Conservation (phyloP, 2,888 invertebrate genomes). For the Drosophila meridionalis region DNA sequence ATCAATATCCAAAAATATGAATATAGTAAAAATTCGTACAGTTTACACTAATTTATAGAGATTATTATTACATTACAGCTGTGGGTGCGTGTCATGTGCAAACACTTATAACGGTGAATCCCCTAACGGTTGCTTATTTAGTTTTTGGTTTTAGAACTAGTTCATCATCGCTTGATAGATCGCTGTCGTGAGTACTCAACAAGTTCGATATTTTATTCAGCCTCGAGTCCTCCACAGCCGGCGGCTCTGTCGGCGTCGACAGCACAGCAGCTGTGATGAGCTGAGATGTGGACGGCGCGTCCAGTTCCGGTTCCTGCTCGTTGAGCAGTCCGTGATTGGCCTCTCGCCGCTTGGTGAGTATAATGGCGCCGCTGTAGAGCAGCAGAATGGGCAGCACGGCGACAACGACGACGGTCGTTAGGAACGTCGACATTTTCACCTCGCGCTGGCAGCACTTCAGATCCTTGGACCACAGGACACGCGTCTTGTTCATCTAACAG, state of each 20-base stretch:
- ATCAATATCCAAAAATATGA: not conserved
- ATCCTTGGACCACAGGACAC: slow-evolving; percentile 77
- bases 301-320: slow-evolving; percentile 53
- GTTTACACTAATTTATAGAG: slow-evolving; percentile 1
- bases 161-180: slow-evolving; percentile 30
- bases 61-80: not conserved
- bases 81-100: not conserved
- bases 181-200: not conserved
- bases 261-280: slow-evolving; percentile 42
- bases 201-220: slow-evolving; percentile 8
- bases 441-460: slow-evolving; percentile 79
- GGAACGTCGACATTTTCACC: slow-evolving; percentile 61
- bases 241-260: slow-evolving; percentile 22
- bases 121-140: not conserved
- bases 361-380: slow-evolving; percentile 71
- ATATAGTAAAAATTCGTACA: not conserved
- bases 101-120: not conserved
- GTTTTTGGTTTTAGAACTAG: slow-evolving; percentile 12
- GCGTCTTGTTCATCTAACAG: slow-evolving; percentile 81
- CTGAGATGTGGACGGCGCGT: slow-evolving; percentile 40
- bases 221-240: not conserved
- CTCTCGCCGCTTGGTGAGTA: slow-evolving; percentile 75
- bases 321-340: slow-evolving; percentile 72
- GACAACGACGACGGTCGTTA: slow-evolving; percentile 57
- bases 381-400: slow-evolving; percentile 72